Conservation (phyloP, 2,888 invertebrate species). For the Philereme vetulata region DNA sequence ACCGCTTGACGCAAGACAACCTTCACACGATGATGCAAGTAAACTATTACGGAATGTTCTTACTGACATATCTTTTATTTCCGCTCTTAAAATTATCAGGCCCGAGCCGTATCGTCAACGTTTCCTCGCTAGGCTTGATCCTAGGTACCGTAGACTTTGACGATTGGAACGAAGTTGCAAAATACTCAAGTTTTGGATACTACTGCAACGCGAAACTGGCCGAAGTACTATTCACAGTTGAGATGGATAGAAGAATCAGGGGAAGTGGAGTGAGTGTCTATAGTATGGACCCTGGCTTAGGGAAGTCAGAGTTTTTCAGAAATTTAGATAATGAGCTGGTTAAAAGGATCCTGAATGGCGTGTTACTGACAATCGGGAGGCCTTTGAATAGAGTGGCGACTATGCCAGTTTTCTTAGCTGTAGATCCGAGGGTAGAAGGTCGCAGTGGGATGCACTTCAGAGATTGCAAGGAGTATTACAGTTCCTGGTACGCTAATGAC, state of each 20-base stretch:
- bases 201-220: conserved; percentile 81
- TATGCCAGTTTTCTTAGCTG: conserved; percentile 62
- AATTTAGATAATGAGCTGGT: conserved; percentile 54
- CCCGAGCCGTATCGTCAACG: conserved; percentile 63
- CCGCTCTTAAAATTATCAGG: conserved; percentile 60
- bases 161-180: conserved; percentile 87
- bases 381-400: conserved; percentile 55
- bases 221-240: conserved; percentile 70
- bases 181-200: conserved; percentile 81
- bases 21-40: conserved; percentile 86
- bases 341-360: conserved; percentile 47
- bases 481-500: conserved; percentile 70
- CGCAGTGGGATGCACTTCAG: conserved; percentile 65
- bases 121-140: conserved; percentile 84
- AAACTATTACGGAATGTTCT: conserved; percentile 66
- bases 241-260: conserved; percentile 67
- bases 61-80: conserved; percentile 63
- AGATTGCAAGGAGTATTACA: conserved; percentile 64
- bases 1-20: conserved; percentile 82
- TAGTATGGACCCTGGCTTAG: conserved; percentile 92
- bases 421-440: conserved; percentile 53
- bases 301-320: conserved; percentile 90
- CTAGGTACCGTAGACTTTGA: conserved; percentile 87
- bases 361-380: conserved; percentile 52
- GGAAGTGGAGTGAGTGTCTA: conserved; percentile 87